phyloP scores from a whole-genome alignment of 2,113 vertebrate species.

The Cacatua alba region DNA sequence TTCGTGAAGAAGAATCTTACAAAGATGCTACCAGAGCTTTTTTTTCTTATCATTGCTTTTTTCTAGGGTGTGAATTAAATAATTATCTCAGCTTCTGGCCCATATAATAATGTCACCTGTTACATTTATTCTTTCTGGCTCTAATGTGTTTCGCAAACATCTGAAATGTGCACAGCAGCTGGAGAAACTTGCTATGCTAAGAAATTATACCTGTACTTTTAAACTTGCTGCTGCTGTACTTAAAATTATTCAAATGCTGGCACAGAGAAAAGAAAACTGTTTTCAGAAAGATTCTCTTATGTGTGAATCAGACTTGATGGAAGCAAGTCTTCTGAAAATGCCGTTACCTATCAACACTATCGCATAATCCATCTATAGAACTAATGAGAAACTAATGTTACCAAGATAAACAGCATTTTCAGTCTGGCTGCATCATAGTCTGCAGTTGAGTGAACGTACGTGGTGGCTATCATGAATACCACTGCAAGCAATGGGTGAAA shows the following conservation, averaged over 20 bases:
- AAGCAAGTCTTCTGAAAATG: not conserved
- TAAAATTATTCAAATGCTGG: not conserved
- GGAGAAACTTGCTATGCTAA: not conserved
- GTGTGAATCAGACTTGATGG: not conserved
- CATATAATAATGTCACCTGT: not conserved
- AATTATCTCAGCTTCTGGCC: slow-evolving; percentile 30
- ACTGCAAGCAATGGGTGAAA: not conserved
- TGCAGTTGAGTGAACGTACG: not conserved
- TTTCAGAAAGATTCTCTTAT: not conserved
- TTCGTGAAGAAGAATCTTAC: not conserved
- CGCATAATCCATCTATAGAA: not conserved
- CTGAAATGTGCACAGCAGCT: not conserved
- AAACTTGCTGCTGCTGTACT: not conserved
- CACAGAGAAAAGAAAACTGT: not conserved
- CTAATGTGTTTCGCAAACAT: not conserved
- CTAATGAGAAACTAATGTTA: not conserved
- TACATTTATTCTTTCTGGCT: not conserved
- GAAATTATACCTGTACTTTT: not conserved
- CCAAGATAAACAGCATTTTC: not conserved
- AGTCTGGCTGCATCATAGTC: not conserved
- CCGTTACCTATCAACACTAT: not conserved
- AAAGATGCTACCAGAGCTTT: not conserved
- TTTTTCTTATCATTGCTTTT: not conserved
- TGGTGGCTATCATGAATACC: not conserved
- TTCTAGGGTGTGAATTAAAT: not conserved